Evolutionary conservation across 2,797 vertebrate genomes (phyloP), one percentile per base, ranked within the genome.

Genomic region (Nothura maculosa): DNA sequence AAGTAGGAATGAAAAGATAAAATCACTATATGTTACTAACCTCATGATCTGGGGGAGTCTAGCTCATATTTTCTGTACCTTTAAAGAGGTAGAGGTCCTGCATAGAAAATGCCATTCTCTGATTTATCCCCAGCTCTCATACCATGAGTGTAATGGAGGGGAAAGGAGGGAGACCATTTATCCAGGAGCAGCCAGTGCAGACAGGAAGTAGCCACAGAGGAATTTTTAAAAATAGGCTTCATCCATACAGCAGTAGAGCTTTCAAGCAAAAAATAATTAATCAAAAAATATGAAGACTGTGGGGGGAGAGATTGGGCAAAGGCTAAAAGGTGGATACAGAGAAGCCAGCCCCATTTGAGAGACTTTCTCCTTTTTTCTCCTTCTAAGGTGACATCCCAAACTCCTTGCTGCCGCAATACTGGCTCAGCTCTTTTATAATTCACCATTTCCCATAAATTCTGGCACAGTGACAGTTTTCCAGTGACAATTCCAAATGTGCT

Each of bases 171-270:
- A 0, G 55, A 92, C 73, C 10, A 0, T 72, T 95, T 94, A 92
- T 91, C 91, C 92, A 94, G 92, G 76, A 84, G 79, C 62, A 87
- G 86, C 62, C 92, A 95, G 68, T 43, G 20, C 30, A 9, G 90
- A 73, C 88, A 94, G 84, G 93, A 97, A 96, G 91, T 62, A 92
- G 85, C 87, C 92, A 75, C 34, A 88, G 64, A 96, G 42, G 89
- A 90, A 82, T 87, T 97, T 93, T 94, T 94, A n/a, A 89, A 96
- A 97, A 97, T 81, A 96, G 82, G 84, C 0, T 85, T 30, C n/a
- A 43, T 45, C 32, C 60, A 66, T 93, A 77, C 72, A 77, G 8
- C 6, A 9, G 70, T 72, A 80, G 48, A 87, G 87, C 58, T 95
- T 92, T 97, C 95, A 74, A 2, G 8, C 36, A 91, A 85, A 95